These are phyloP conservation scores for Blastomussa wellsi DNA, from an alignment of 92 coral and sea anemone species.

Conservation along the genomic window DNA sequence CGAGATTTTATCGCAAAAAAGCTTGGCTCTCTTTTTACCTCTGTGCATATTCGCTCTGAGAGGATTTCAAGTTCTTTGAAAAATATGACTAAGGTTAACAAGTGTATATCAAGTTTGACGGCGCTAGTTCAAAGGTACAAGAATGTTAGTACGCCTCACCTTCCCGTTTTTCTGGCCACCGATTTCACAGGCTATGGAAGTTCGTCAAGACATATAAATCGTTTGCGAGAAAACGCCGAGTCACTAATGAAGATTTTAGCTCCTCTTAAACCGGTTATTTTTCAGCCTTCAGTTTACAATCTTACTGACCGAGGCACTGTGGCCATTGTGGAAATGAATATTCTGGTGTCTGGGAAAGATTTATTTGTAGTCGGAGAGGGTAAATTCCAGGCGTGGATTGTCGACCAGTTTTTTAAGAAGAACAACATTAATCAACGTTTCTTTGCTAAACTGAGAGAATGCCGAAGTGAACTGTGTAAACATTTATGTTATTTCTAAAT, in stretches of 20 bases:
- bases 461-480: neutral
- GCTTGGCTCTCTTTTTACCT: slow-evolving; percentile 61
- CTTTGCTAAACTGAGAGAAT: too few relatives aligned
- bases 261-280: slow-evolving; percentile 56
- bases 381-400: slow-evolving; percentile 81
- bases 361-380: slow-evolving; percentile 86
- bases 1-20: slow-evolving; percentile 53
- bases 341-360: slow-evolving; percentile 73
- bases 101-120: neutral
- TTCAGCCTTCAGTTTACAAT: slow-evolving; percentile 56
- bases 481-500: neutral
- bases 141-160: neutral
- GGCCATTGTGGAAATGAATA: slow-evolving; percentile 87
- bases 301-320: slow-evolving; percentile 72
- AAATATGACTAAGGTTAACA: neutral
- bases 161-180: slow-evolving; percentile 69
- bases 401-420: slow-evolving; percentile 64
- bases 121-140: neutral
- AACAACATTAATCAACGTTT: neutral
- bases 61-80: slow-evolving; percentile 42
- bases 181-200: slow-evolving; percentile 84
- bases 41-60: slow-evolving; percentile 85
- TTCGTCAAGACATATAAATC: slow-evolving; percentile 55
- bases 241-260: slow-evolving; percentile 49
- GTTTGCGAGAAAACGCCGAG: slow-evolving; percentile 48